Percentiles rank a stretch among this genome's conserved stretches.
These are phyloP conservation scores for Brassicogethes aeneus DNA, from an alignment of 2,888 invertebrate species.

Conservation along the genomic window DNA sequence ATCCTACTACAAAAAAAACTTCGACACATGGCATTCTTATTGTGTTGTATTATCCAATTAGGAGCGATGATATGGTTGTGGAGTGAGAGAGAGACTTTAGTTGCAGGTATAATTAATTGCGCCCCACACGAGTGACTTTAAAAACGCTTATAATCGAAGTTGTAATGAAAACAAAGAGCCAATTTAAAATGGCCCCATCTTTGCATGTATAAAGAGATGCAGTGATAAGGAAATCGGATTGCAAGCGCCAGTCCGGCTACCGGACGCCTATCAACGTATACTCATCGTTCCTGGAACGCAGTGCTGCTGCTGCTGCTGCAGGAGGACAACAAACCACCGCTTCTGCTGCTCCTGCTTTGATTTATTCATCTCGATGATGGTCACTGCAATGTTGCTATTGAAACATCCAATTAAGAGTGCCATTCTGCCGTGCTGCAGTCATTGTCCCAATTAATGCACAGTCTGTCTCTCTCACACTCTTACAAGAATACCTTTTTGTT, in stretches of 20 bases:
- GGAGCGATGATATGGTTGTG: too few species aligned
- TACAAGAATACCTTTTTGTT: too few species aligned
- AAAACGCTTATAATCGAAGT: slow-evolving; percentile 14
- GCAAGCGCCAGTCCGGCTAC: slow-evolving; percentile 28
- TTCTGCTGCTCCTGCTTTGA: slow-evolving; percentile 20
- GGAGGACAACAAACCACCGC: too few species aligned
- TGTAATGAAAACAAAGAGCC: slow-evolving; percentile 36
- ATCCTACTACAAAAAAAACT: too few species aligned
- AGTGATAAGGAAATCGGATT: slow-evolving; percentile 21
- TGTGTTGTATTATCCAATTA: background rate
- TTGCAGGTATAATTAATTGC: slow-evolving; percentile 1
- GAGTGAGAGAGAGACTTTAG: too few species aligned
- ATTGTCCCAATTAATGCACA: slow-evolving; percentile 21
- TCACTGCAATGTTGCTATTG: slow-evolving; percentile 16
- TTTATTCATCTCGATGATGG: slow-evolving; percentile 35
- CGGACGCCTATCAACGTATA: slow-evolving; percentile 27
- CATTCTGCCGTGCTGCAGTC: slow-evolving; percentile 25
- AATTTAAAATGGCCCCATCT: slow-evolving; percentile 32
- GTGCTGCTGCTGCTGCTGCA: too few species aligned
- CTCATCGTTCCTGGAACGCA: slow-evolving; percentile 31
- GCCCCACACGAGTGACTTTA: background rate
- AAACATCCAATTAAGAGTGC: slow-evolving; percentile 27
- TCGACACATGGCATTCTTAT: too few species aligned
- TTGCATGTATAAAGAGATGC: slow-evolving; percentile 31
- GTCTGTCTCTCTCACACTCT: too few species aligned